Conservation (phyloP, 2,888 invertebrate species). For the Bellardia pandia region DNA sequence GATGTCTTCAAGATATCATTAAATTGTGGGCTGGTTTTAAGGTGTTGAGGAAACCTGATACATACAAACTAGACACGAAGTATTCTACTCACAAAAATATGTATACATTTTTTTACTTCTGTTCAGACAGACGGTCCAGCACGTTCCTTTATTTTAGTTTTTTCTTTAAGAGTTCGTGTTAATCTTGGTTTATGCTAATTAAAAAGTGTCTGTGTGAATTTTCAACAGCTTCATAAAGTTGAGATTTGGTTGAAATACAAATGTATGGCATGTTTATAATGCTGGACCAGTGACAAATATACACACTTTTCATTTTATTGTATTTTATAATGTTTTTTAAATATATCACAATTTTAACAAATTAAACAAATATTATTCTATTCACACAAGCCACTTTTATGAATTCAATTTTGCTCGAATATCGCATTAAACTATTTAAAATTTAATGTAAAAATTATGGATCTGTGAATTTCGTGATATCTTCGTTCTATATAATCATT, state of each 20-base stretch:
- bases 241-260: background rate
- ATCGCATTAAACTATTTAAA: too few species aligned
- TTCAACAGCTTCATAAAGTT: background rate
- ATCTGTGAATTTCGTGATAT: too few species aligned
- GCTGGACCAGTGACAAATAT: too few species aligned
- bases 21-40: background rate
- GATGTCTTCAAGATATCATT: slow-evolving; percentile 37
- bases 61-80: background rate
- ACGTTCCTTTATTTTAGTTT: background rate
- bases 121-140: background rate
- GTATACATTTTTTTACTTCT: background rate
- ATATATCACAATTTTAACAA: background rate
- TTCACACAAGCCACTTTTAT: too few species aligned
- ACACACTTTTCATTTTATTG: background rate
- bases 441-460: too few species aligned
- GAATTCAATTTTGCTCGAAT: too few species aligned
- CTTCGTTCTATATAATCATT: too few species aligned
- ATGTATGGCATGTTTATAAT: background rate
- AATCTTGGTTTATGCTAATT: slow-evolving; percentile 27
- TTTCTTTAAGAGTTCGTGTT: background rate
- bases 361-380: too few species aligned
- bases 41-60: background rate
- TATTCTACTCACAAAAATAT: background rate
- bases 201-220: background rate
- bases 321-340: background rate